These are phyloP conservation scores for Diloba caeruleocephala DNA, from an alignment of 2,888 invertebrate genomes.

Conservation along the genomic window DNA sequence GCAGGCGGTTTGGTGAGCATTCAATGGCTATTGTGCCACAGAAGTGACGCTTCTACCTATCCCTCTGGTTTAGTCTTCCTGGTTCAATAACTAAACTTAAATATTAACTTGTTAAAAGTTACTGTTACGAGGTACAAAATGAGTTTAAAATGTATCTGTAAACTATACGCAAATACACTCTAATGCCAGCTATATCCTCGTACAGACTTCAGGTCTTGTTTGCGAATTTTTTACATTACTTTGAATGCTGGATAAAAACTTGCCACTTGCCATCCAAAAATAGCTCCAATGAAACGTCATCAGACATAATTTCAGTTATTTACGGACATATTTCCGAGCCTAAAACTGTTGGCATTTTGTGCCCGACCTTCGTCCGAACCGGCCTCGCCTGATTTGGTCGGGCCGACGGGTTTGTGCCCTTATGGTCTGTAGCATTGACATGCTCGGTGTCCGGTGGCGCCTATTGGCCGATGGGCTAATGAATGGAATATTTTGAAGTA, in stretches of 20 bases:
- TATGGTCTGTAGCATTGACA: conserved; percentile 43
- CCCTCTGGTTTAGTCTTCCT: too few species aligned
- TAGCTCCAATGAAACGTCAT: conserved; percentile 26
- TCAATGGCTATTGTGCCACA: too few species aligned
- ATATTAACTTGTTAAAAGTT: too few species aligned
- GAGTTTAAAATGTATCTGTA: too few species aligned
- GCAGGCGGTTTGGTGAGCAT: too few species aligned
- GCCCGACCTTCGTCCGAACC: conserved; percentile 51
- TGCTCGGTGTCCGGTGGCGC: too few species aligned
- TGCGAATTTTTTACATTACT: background rate
- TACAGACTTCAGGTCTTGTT: background rate
- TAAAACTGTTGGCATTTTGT: conserved; percentile 33
- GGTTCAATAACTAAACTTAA: too few species aligned
- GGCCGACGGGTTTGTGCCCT: conserved; percentile 56
- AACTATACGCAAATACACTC: background rate
- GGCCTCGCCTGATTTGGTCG: conserved; percentile 67
- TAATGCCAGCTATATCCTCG: background rate
- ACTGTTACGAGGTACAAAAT: too few species aligned
- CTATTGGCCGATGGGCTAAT: background rate
- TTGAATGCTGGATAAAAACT: background rate
- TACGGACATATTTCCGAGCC: conserved; percentile 28
- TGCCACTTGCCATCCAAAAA: conserved; percentile 8
- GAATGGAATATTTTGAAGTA: conserved; percentile 15
- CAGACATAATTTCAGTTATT: conserved; percentile 28
- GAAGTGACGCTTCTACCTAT: too few species aligned